Base-by-base conservation (phyloP, 2,797 vertebrate species). In the Etheostoma nigrum region DNA sequence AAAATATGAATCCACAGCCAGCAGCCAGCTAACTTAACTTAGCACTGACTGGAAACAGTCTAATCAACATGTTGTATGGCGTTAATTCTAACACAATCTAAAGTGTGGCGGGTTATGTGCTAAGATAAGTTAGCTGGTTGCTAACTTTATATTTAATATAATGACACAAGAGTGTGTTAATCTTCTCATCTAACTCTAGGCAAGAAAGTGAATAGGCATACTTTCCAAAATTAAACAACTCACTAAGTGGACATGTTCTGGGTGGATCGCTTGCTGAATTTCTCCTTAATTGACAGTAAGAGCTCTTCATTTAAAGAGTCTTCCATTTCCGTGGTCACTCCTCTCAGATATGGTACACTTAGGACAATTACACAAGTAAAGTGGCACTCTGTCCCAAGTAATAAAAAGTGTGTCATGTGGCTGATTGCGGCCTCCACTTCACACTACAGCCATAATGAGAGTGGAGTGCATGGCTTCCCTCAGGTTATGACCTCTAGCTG, bases 291-390 rank as follows among this genome's bases (percentile, higher is more conserved):
- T 86, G 87, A 75, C 71, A 78, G 65, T 59, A 72, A 93, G 87
- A 81, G 87, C 91, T 89, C 88, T 94, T 86, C 74, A 88, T 82
- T 82, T 79, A 65, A 87, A 90, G 82, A 74, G 85, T 52, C 33
- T 81, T 82, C 75, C 79, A 81, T 84, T 90, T 88, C 47, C 59
- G 66, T 76, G 78, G 77, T 82, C 74, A 85, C 84, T 86, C 77
- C 83, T 85, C 82, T 91, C 77, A 87, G 85, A 90, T 86, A 68
- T 79, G 58, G 45, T 67, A 76, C 86, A 92, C 92, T 93, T 92
- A 91, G 64, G 77, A 89, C 83, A 93, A 90, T 93, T 93, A 90
- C 79, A 83, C n/a, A 25, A 71, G 82, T 72, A 78, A 80, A 90
- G 84, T 88, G 87, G 78, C 62, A 69, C 81, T 92, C 78, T 51